A percentile compares a stretch with the other conserved stretches of the same genome.
phyloP scores from a whole-genome alignment of 1,140 invertebrate species.

The Harpegnathos saltator region DNA sequence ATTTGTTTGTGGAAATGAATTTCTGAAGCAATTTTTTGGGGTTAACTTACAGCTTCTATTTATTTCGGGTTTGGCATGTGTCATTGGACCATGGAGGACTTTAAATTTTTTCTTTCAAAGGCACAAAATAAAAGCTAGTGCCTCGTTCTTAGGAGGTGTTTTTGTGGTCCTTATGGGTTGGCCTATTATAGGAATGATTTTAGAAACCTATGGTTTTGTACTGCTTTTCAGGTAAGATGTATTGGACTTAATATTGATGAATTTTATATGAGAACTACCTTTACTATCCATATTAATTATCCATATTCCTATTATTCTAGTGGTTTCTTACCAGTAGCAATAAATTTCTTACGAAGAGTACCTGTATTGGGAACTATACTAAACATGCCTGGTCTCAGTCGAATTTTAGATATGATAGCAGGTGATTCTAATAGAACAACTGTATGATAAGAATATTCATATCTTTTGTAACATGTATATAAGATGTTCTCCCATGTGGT shows the following conservation, averaged over 20 bases:
- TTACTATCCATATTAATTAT: background rate
- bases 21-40: background rate
- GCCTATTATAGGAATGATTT: constrained; percentile 97
- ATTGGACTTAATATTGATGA: background rate
- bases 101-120: constrained; percentile 99
- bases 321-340: constrained; percentile 95
- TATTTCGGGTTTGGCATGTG: constrained; percentile 96
- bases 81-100: constrained; percentile 98
- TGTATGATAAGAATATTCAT: constrained; percentile 84
- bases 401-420: constrained; percentile 87
- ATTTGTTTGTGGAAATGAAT: background rate
- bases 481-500: constrained; percentile 60
- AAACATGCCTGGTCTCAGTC: constrained; percentile 91
- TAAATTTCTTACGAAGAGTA: constrained; percentile 94
- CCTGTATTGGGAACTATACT: constrained; percentile 91
- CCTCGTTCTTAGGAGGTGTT: constrained; percentile 98
- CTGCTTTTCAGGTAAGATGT: constrained; percentile 90
- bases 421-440: constrained; percentile 88
- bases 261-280: background rate
- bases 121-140: constrained; percentile 97
- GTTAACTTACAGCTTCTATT: constrained; percentile 93
- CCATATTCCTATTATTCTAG: constrained; percentile 81
- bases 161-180: constrained; percentile 97
- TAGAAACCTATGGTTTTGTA: constrained; percentile 96
- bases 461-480: constrained; percentile 77